Evolutionary conservation across 2,888 invertebrate species (phyloP), one percentile per base, ranked within the genome.

Genomic region (Panzeria rudis): DNA sequence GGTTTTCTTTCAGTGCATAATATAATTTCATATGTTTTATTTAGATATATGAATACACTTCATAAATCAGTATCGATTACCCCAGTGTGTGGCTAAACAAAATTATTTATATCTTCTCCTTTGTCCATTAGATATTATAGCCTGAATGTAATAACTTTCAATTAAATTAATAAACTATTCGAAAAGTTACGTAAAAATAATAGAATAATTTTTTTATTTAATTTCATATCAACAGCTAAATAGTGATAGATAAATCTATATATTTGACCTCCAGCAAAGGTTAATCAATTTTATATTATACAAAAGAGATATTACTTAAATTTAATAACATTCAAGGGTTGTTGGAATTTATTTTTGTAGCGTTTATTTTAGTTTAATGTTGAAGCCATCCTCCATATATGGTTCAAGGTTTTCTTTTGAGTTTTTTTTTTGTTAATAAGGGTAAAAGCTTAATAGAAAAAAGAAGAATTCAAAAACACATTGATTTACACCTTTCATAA

Each of bases 401-500:
- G 29, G 6, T 44, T 50, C 50, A 20, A 32, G 25, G 50, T 47
- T 29, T 29, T 29, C 29, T 5, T 29, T 47, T 20, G 1, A 25
- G 8, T 38, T 13, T 3, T 64, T 56, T n/a, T 13, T 6, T 35
- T 41, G 6, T 54, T 25, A 13, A 3, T 41, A 38, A 2, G 38
- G 11, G 29, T 54, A 29, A 32, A 41, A 25, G 56, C 17, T 56
- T 38, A 38, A 17, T n/a, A 61, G 61, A 20, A 61, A 32, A 9
- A 7, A 47, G n/a, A 47, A 5, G 29, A 29, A 29, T 5, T 1
- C 0, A 1, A 20, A 29, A 38, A 20, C 9, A 20, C 35, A 4
- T 68, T 59, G 47, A 76, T 77, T 77, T 68, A 81, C 66, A 81
- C 81, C 69, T 82, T 82, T 64, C 41, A 82, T 75, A 82, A 75